Evolutionary conservation across 1,140 invertebrate genomes (phyloP).

Genomic region (Colletes gigas): DNA sequence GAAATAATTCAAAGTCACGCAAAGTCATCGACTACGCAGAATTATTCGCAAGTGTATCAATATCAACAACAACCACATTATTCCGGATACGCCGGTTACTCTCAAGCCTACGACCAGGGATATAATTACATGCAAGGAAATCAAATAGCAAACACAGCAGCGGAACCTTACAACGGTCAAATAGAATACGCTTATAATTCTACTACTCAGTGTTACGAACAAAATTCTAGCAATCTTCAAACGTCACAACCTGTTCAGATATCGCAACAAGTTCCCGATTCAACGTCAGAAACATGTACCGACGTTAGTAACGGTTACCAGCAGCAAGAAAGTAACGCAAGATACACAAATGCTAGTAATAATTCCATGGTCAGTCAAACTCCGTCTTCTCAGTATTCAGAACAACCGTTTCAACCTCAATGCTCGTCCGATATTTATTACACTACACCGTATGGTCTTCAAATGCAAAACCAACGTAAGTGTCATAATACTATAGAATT

Average conservation of each 20-base stretch:
- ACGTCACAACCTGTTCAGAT: constrained; percentile 32
- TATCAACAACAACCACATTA: constrained; percentile 68
- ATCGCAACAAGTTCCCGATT: not conserved
- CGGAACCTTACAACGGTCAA: constrained; percentile 81
- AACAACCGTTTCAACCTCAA: constrained; percentile 57
- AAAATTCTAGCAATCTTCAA: constrained; percentile 55
- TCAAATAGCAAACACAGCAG: constrained; percentile 42
- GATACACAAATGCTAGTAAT: constrained; percentile 81
- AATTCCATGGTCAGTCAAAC: constrained; percentile 72
- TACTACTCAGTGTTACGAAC: constrained; percentile 74
- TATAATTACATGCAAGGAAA: constrained; percentile 60
- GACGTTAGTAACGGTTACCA: constrained; percentile 22
- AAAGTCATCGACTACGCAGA: constrained; percentile 64
- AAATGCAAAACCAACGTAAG: constrained; percentile 70
- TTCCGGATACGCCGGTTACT: constrained; percentile 58
- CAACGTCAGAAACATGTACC: not conserved
- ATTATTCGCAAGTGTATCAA: constrained; percentile 69
- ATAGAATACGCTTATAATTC: constrained; percentile 81
- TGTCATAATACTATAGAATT: not conserved
- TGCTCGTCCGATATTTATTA: constrained; percentile 77
- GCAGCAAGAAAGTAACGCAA: constrained; percentile 71
- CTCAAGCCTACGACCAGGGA: constrained; percentile 55
- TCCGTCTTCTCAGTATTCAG: constrained; percentile 72
- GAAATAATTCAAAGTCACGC: constrained; percentile 77
- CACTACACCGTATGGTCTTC: constrained; percentile 80